Evolutionary conservation across 1,140 invertebrate species (phyloP), one percentile per base, ranked within the genome.

Genomic region (Aphelenchoides avenae): DNA sequence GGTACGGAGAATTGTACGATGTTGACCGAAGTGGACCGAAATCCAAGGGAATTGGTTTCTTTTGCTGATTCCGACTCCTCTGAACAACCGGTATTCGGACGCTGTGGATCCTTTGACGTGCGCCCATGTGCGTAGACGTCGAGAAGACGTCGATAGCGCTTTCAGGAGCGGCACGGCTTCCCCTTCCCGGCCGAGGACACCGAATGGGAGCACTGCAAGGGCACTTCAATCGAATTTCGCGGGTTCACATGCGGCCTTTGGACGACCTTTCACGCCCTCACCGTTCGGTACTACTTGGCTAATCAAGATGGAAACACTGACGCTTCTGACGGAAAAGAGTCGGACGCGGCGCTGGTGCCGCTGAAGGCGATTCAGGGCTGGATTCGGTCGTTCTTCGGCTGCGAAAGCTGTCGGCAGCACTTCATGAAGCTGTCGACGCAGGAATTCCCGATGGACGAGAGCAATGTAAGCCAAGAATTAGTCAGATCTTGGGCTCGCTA

Each of bases 241-340:
- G 90, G 91, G 18, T 97, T 89, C 77, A 88, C 91, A 1, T 99
- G 94, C 80, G 86, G 89, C 0, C 78, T 98, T n/a, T 98, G 94
- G 94, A 87, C 85, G 27, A 80, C 94, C 54, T 98, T 96, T 77
- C 94, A 98, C 75, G 88, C 86, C 40, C 77, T 98, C 24, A 91
- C 89, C 7, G 87, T 94, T 0, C 86, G 86, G 73, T 78, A 80
- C 20, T 85, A 86, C 43, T 83, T 84, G 0, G n/a, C n/a, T n/a
- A n/a, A n/a, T n/a, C n/a, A n/a, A n/a, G n/a, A n/a, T n/a, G n/a
- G n/a, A n/a, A n/a, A n/a, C n/a, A n/a, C n/a, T n/a, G n/a, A n/a
- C n/a, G n/a, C n/a, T n/a, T n/a, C n/a, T n/a, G n/a, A n/a, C n/a
- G n/a, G n/a, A n/a, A n/a, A n/a, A n/a, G n/a, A n/a, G n/a, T n/a